Evolutionary conservation across 2,113 vertebrate species (phyloP).

Genomic region (Calyptommatus sinebrachiatus): DNA sequence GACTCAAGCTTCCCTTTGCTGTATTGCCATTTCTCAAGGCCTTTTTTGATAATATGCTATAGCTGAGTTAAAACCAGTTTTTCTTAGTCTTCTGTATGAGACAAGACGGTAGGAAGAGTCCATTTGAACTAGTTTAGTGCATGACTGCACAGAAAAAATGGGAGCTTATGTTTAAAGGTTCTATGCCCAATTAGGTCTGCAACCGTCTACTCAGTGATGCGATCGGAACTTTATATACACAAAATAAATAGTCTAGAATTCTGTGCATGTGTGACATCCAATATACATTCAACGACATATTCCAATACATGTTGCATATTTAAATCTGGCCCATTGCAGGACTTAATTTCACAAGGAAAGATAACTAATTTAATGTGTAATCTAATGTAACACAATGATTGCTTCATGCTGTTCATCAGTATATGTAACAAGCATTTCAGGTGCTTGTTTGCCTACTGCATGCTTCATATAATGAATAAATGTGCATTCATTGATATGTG

Average conservation of each 20-base stretch:
- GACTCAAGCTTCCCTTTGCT: too few species aligned
- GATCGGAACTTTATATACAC: not conserved
- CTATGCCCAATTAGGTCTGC: not conserved
- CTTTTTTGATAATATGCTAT: too few species aligned
- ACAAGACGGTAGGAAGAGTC: constrained; percentile 9
- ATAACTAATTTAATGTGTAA: not conserved
- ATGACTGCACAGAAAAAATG: not conserved
- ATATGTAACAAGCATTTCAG: not conserved
- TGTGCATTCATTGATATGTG: not conserved
- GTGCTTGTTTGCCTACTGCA: not conserved
- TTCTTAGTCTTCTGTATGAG: too few species aligned
- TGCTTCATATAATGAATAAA: too few species aligned
- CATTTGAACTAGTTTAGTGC: not conserved
- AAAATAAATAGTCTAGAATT: not conserved
- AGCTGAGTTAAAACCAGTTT: too few species aligned
- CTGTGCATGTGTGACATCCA: not conserved
- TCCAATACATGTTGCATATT: not conserved
- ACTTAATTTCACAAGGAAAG: not conserved
- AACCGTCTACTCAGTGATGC: not conserved
- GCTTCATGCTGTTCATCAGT: too few species aligned
- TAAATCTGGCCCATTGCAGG: not conserved
- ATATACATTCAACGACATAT: not conserved
- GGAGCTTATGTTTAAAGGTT: not conserved
- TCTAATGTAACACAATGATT: too few species aligned
- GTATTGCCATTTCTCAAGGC: too few species aligned